Base-by-base conservation (phyloP, 2,113 vertebrate species). In the Aepyceros melampus region DNA sequence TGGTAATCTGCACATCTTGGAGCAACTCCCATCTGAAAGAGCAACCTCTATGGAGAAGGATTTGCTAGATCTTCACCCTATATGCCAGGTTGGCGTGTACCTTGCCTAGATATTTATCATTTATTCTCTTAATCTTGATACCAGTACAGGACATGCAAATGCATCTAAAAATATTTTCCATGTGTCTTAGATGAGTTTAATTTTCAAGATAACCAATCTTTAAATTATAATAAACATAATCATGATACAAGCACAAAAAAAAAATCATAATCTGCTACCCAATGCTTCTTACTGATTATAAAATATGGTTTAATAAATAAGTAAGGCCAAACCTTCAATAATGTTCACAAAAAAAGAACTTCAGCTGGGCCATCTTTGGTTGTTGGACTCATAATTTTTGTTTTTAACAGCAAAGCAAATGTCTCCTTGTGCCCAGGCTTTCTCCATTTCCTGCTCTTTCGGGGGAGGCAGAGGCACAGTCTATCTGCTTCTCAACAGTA, bases 111-210 rank as follows among this genome's bases (percentile, higher is more conserved):
- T 92, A 74, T 62, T 92, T 94, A 45, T 43, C 60, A 82, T 36
- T 76, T 89, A 89, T 58, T 96, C 82, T 55, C 62, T 97, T 81
- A 88, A 95, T 55, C 33, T 43, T 92, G 33, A 87, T 51, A 97
- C 79, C 33, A 92, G 82, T 45, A 86, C 27, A 82, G 11, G 53
- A 81, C 23, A 62, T 55, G n/a, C 4, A 40, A 95, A 86, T 5
- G 12, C 16, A 96, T 58, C 45, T 76, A n/a, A 74, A 94, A 87
- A 25, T 84, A 76, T 82, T 92, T 94, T 78, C 33, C 78, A 15
- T 43, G 3, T 84, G 16, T 97, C 51, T 25, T 23, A 89, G 19
- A 62, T 49, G 3, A 96, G 13, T 91, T 64, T 86, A 84, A 76
- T 56, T 89, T 89, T 86, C 60, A 64, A 94, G 67, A 49, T 58